Percentiles rank a stretch among this genome's conserved stretches.
These are phyloP conservation scores for Neocrepidodera transversa DNA, from an alignment of 2,888 invertebrate species.

Conservation along the genomic window DNA sequence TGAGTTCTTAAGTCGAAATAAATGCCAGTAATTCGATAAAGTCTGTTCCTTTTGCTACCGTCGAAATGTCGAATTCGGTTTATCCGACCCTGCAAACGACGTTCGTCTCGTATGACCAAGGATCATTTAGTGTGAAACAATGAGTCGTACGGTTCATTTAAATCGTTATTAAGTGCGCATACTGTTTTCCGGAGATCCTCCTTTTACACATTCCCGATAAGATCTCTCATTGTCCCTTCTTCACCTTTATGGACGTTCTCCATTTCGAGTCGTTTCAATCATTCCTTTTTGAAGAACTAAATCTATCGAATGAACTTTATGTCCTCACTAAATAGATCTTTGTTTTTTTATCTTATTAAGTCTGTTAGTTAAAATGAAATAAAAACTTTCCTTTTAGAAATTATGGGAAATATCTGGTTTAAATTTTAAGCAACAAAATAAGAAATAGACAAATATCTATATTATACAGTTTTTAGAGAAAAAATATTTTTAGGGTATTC, in stretches of 20 bases:
- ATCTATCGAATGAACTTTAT: not conserved
- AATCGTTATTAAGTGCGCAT: conserved; percentile 53
- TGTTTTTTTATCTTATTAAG: too few species aligned
- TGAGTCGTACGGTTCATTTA: conserved; percentile 52
- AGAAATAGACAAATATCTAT: too few species aligned
- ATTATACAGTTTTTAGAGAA: too few species aligned
- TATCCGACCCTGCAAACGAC: conserved; percentile 20
- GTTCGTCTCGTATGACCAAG: conserved; percentile 33
- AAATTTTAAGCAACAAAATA: too few species aligned
- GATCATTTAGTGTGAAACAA: conserved; percentile 48
- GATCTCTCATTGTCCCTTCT: conserved; percentile 47
- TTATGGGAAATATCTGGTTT: too few species aligned
- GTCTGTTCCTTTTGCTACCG: conserved; percentile 14
- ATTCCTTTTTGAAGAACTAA: conserved; percentile 7
- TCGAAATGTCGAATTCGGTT: conserved; percentile 5
- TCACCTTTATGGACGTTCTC: conserved; percentile 45
- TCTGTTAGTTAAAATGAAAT: too few species aligned
- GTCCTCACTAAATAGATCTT: too few species aligned
- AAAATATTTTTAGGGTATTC: too few species aligned
- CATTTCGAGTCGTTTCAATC: conserved; percentile 18
- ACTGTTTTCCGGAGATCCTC: conserved; percentile 48
- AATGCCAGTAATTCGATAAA: conserved; percentile 11
- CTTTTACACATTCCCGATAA: conserved; percentile 49
- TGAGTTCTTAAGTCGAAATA: conserved; percentile 10
- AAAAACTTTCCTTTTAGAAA: too few species aligned